Evolutionary conservation across 2,888 invertebrate genomes (phyloP), one percentile per base, ranked within the genome.

Genomic region (Pharmacophagus antenor): DNA sequence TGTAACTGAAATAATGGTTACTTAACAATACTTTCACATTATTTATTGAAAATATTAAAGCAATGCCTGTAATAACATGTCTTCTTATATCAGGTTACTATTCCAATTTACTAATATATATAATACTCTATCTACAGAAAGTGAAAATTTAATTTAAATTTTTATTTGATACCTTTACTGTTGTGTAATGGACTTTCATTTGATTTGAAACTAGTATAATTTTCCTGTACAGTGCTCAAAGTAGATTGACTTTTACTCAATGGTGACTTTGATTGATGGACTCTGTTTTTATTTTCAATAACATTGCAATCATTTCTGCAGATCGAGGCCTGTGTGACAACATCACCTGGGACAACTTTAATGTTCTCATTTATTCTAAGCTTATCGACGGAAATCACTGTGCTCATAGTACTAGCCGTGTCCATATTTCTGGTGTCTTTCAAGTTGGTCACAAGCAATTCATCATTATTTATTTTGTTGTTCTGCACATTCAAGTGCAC

Each of bases 171-270:
- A 85, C 85, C 85, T 80, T 72, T 79, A 65, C 75, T 82, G 1
- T 65, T 68, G 46, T 77, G 73, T 54, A 77, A 52, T 0, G 84
- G 83, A 59, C 87, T 89, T 46, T 80, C 80, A 4, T 69, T 76
- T 62, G 82, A 82, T 64, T 83, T 85, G 63, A 85, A 85, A 66
- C 85, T 85, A 0, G 62, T 65, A 58, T 66, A 74, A 56, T 85
- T 86, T 59, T 90, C 89, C 27, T 86, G 82, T 1, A 89, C 84
- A 0, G 88, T 89, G 60, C 83, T 87, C 20, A 84, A 64, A 17
- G 88, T 87, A 0, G 87, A 84, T 2, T 76, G 83, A 62, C 82
- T 89, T 67, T 80, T 87, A 59, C 77, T 84, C 0, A 84, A 85
- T 0, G 87, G 83, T 0, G 88, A 85, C 48, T 84, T 85, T 0